Evolutionary conservation across 2,113 vertebrate genomes (phyloP).

Genomic region (Prionailurus viverrinus): DNA sequence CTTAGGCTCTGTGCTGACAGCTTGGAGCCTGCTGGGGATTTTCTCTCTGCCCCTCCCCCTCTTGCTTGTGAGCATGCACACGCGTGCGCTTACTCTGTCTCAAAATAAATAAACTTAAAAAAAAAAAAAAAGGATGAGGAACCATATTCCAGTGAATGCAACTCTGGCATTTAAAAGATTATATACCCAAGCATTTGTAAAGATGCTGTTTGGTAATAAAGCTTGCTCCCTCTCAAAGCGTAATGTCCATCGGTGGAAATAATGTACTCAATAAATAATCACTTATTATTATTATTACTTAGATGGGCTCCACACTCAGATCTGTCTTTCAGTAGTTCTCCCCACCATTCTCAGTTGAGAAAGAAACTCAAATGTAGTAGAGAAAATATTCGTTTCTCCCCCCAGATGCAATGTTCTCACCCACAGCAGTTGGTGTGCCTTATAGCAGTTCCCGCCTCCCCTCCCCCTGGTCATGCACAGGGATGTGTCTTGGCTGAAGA

Average conservation of each 20-base stretch:
- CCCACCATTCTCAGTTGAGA: not conserved
- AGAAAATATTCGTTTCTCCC: not conserved
- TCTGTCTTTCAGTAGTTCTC: not conserved
- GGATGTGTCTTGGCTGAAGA: not conserved
- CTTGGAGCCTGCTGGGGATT: no score
- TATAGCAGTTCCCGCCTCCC: not conserved
- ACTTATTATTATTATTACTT: not conserved
- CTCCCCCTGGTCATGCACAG: rapidly evolving
- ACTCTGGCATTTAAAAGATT: not conserved
- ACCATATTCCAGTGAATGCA: not conserved
- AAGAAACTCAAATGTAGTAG: not conserved
- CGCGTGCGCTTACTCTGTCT: no score
- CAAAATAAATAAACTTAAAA: no score
- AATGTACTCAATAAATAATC: not conserved
- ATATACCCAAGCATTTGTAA: not conserved
- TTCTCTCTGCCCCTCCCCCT: no score
- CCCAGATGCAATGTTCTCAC: not conserved
- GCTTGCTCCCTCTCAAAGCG: not conserved
- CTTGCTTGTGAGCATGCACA: no score
- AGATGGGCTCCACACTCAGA: not conserved
- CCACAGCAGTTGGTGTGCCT: no score
- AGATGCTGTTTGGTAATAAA: not conserved
- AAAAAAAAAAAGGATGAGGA: no score
- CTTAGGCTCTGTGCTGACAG: no score
- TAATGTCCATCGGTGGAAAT: not conserved